A percentile compares a stretch with the other conserved stretches of the same genome.
Evolutionary conservation across 92 coral and sea anemone species (phyloP).

Genomic region (Anthopleura xanthogrammica): DNA sequence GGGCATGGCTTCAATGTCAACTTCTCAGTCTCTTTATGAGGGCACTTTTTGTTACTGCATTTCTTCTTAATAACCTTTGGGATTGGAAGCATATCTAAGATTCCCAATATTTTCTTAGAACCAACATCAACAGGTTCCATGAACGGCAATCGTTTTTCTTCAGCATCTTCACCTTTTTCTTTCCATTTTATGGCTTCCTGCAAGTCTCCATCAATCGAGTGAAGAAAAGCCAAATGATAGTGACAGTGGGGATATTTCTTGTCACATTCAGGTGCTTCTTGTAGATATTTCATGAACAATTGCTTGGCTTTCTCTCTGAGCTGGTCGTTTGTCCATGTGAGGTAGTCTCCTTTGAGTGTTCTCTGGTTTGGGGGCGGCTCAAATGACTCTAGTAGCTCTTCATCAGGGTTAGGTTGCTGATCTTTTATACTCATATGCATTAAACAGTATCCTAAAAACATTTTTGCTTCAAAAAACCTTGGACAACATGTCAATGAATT

Average conservation of each 20-base stretch:
- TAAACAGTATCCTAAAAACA: too few relatives aligned
- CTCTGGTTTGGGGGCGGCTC: constrained; percentile 6
- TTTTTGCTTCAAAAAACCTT: constrained; percentile 53
- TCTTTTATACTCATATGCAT: too few relatives aligned
- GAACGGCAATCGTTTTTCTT: constrained; percentile 67
- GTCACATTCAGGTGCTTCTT: constrained; percentile 65
- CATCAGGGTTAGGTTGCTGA: not conserved
- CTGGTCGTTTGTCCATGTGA: constrained; percentile 16
- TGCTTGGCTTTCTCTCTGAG: constrained; percentile 35
- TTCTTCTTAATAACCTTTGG: not conserved
- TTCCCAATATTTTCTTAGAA: not conserved
- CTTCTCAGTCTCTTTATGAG: constrained; percentile 27
- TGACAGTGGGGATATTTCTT: constrained; percentile 66
- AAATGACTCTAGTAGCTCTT: not conserved
- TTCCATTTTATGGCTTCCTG: constrained; percentile 30
- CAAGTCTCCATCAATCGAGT: not conserved
- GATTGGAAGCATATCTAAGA: constrained; percentile 17
- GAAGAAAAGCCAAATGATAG: constrained; percentile 61
- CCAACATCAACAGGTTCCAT: constrained; percentile 17
- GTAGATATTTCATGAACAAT: constrained; percentile 46
- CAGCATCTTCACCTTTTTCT: constrained; percentile 72
- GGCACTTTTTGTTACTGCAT: constrained; percentile 56
- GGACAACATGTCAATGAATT: constrained; percentile 53
- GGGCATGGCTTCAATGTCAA: constrained; percentile 9
- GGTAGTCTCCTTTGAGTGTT: constrained; percentile 9